Conservation (phyloP, 2,888 invertebrate species). For the Cerastis leucographa region DNA sequence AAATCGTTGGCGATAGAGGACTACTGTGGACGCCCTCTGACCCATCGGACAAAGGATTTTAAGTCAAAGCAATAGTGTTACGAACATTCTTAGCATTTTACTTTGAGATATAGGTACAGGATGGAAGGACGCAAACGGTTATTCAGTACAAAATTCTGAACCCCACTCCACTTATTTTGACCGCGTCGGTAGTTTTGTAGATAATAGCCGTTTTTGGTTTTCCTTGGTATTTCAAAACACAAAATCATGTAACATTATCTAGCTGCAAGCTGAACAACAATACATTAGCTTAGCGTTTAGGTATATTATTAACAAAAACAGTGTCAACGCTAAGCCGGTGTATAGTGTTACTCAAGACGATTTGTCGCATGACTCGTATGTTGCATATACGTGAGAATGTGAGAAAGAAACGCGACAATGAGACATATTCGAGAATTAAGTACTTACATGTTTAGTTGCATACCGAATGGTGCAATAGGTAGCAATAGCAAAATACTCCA, state of each 20-base stretch:
- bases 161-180: too few relatives aligned
- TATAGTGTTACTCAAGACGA: conserved; percentile 66
- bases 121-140: too few relatives aligned
- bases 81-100: background rate
- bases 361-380: conserved; percentile 54
- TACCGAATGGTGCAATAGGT: conserved; percentile 53
- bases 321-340: conserved; percentile 42
- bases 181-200: too few relatives aligned
- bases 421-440: conserved; percentile 50
- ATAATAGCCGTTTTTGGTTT: too few relatives aligned
- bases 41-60: background rate
- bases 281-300: conserved; percentile 28
- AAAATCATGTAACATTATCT: background rate
- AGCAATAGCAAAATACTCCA: background rate
- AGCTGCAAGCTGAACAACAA: conserved; percentile 9
- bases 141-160: too few relatives aligned
- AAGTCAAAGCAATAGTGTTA: background rate
- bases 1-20: background rate
- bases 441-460: conserved; percentile 43
- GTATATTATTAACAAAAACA: conserved; percentile 56
- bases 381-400: conserved; percentile 69
- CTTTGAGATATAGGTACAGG: background rate
- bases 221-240: background rate
- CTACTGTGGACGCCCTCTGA: too few relatives aligned
- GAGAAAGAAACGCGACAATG: conserved; percentile 73